Conservation (phyloP, 2,113 vertebrate genomes). For the Rhinoderma darwinii region DNA sequence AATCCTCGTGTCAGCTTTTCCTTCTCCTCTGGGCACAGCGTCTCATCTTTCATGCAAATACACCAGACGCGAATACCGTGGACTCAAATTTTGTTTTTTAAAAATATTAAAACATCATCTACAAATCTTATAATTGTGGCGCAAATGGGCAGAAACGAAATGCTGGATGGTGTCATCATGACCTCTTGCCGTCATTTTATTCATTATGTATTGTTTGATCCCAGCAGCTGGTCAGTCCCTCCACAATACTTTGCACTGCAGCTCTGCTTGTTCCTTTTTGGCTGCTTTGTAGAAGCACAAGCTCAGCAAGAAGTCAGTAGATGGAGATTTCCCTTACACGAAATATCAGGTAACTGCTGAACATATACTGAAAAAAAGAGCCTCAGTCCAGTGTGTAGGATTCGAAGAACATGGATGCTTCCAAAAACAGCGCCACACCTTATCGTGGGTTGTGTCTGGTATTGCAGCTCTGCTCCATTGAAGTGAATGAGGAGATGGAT, state of each 20-base stretch:
- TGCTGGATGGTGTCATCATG: background rate
- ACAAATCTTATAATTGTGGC: background rate
- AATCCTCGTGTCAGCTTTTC: constrained; percentile 40
- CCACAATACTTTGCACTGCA: background rate
- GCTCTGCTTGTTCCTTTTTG: background rate
- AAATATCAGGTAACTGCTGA: too few species aligned
- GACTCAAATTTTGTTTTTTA: too few species aligned
- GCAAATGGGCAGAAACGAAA: background rate
- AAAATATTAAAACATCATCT: background rate
- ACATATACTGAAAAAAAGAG: too few species aligned
- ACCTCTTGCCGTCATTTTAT: too few species aligned
- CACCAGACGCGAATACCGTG: background rate
- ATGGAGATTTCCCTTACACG: background rate
- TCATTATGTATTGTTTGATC: too few species aligned
- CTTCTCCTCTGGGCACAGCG: constrained; percentile 17
- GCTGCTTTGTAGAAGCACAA: background rate
- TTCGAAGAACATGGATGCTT: too few species aligned
- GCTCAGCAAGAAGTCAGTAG: background rate
- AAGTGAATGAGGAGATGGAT: too few species aligned
- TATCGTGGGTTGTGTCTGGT: too few species aligned
- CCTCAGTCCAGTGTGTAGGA: too few species aligned
- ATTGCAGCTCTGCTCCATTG: too few species aligned
- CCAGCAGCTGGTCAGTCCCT: background rate
- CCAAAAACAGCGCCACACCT: too few species aligned
- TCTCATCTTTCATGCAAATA: constrained; percentile 36